These are phyloP conservation scores for Onychomys arenicola DNA, from an alignment of 2,797 vertebrate genomes.

Conservation along the genomic window DNA sequence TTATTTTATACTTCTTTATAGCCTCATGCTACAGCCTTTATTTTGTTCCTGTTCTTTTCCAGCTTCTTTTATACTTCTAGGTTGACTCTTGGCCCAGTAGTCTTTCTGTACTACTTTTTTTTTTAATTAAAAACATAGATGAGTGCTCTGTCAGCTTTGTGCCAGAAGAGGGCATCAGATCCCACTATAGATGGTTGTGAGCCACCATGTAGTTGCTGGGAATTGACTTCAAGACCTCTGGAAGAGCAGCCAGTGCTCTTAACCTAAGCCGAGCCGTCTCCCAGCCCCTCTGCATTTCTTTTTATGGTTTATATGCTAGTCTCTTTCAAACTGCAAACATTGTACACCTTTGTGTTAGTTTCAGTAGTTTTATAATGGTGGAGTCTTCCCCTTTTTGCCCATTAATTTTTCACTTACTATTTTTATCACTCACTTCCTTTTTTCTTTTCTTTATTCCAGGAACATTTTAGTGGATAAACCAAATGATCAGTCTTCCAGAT, in stretches of 20 bases:
- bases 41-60: not conserved
- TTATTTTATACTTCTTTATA: not conserved
- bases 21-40: not conserved
- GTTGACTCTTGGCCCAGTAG: not conserved
- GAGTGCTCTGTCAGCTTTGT: not conserved
- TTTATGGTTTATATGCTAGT: constrained; percentile 20
- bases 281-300: not conserved
- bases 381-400: constrained; percentile 11
- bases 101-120: not conserved
- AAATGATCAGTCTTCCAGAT: constrained; percentile 98
- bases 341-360: constrained; percentile 42
- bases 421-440: constrained; percentile 51
- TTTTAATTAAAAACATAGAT: not conserved
- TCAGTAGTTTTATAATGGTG: constrained; percentile 23
- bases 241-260: not conserved
- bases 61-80: not conserved
- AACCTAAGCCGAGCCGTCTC: not conserved
- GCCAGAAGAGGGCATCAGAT: not conserved
- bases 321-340: constrained; percentile 28
- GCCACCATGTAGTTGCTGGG: not conserved
- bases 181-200: not conserved
- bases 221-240: not conserved
- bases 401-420: constrained; percentile 9
- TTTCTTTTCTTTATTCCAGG: constrained; percentile 87
- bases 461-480: constrained; percentile 99